Evolutionary conservation across 37 sponge, comb jelly and placozoan genomes (phyloP).

Genomic region (Eunapius fragilis): DNA sequence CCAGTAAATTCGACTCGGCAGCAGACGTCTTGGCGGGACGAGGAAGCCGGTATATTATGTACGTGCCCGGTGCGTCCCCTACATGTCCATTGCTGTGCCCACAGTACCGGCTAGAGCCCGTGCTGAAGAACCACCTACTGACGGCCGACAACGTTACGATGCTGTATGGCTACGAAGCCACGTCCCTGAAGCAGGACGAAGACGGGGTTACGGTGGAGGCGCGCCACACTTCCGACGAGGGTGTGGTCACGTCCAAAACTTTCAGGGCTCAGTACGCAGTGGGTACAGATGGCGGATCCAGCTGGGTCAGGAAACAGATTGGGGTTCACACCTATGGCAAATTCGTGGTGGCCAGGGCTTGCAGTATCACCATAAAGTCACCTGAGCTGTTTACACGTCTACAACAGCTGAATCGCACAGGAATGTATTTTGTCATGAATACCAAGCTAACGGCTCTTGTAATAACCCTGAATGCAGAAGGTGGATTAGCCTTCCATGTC

Average conservation of each 20-base stretch:
- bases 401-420: slow-evolving; percentile 3
- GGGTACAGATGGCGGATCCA: slow-evolving; percentile 76
- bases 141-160: slow-evolving; percentile 1
- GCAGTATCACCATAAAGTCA: slow-evolving; percentile 53
- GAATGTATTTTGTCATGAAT: slow-evolving; percentile 16
- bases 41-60: slow-evolving; percentile 24
- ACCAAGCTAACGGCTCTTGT: neutral
- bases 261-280: slow-evolving; percentile 54
- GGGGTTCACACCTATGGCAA: slow-evolving; percentile 62
- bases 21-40: slow-evolving; percentile 53
- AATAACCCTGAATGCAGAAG: slow-evolving; percentile 27
- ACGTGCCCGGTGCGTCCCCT: slow-evolving; percentile 24
- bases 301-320: slow-evolving; percentile 52
- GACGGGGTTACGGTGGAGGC: slow-evolving; percentile 49
- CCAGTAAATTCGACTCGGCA: slow-evolving; percentile 43
- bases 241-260: neutral
- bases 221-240: neutral
- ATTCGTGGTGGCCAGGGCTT: slow-evolving; percentile 55
- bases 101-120: slow-evolving; percentile 60
- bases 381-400: slow-evolving; percentile 40
- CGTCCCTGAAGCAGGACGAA: slow-evolving; percentile 48
- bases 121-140: slow-evolving; percentile 54
- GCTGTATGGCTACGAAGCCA: slow-evolving; percentile 42
- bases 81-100: slow-evolving; percentile 47
- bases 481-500: slow-evolving; percentile 32